Evolutionary conservation across 2,113 vertebrate species (phyloP), one percentile per base, ranked within the genome.

Genomic region (Heliornis fulica): DNA sequence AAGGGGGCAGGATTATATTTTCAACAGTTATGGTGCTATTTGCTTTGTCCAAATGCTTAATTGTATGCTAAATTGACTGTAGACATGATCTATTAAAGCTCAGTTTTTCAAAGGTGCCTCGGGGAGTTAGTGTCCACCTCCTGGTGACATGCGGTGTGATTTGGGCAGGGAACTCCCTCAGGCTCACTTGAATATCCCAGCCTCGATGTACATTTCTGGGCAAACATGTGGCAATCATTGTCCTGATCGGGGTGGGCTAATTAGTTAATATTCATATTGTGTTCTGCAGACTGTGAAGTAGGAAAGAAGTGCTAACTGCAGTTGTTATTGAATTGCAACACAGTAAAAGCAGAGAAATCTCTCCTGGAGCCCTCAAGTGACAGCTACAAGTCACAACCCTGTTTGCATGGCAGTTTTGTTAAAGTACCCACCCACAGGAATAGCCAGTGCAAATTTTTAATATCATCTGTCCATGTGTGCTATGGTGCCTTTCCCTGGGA

Each of bases 51-150:
- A 93, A 91, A 61, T 87, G 87, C 63, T 94, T 96, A 95, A 97
- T 97, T 97, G 87, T 96, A 90, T 88, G 92, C 78, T 95, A 94
- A 97, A 95, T 94, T 87, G 75, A 90, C 82, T 88, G 75, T 59
- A 93, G 93, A 90, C 96, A 95, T 34, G 87, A 94, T 91, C 91
- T 93, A 45, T 88, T 93, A 91, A 93, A 83, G 84, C 78, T 92
- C 1, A 8, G 16, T 66, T 97, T 95, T 90, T 90, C 88, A 54
- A 81, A 76, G 69, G 64, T 86, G 90, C 91, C 89, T 77, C 79
- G 40, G 95, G 86, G 92, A 95, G 59, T 83, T 66, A 46, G 23
- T 1, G 0, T 71, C 80, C 83, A 89, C 64, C 72, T 81, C 64
- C 68, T 46, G 0, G 0, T 86, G 78, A 93, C 79, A 92, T 0